A percentile compares a stretch with the other conserved stretches of the same genome.
phyloP scores from a whole-genome alignment of 2,888 invertebrate species.

The Cyclophora albipunctata region DNA sequence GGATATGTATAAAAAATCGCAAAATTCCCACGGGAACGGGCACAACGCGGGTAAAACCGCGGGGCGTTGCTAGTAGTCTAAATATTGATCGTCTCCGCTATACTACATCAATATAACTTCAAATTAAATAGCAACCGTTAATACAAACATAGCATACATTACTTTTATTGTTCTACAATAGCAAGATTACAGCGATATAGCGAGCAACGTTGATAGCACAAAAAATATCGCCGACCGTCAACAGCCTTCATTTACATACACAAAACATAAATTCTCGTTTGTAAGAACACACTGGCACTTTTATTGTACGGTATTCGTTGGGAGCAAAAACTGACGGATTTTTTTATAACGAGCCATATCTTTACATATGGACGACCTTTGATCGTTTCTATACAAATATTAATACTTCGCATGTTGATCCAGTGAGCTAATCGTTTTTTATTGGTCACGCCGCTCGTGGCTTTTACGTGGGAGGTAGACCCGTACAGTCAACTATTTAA shows the following conservation, averaged over 20 bases:
- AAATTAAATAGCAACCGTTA: too few species aligned
- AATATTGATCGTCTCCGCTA: too few species aligned
- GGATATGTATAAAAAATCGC: too few species aligned
- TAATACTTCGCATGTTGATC: slow-evolving; percentile 52
- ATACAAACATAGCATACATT: slow-evolving; percentile 30
- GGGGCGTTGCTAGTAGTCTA: too few species aligned
- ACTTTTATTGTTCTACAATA: slow-evolving; percentile 34
- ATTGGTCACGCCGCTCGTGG: slow-evolving; percentile 42
- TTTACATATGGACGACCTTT: slow-evolving; percentile 45
- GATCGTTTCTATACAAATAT: slow-evolving; percentile 65
- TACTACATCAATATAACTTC: too few species aligned
- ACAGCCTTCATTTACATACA: slow-evolving; percentile 65
- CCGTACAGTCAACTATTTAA: too few species aligned
- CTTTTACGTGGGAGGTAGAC: slow-evolving; percentile 41
- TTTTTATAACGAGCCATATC: slow-evolving; percentile 51
- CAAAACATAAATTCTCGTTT: slow-evolving; percentile 72
- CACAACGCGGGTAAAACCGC: too few species aligned
- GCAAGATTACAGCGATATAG: slow-evolving; percentile 31
- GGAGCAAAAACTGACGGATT: slow-evolving; percentile 53
- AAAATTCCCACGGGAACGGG: too few species aligned
- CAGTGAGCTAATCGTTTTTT: slow-evolving; percentile 54
- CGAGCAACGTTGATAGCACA: slow-evolving; percentile 33
- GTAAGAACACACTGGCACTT: slow-evolving; percentile 72
- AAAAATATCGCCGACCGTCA: slow-evolving; percentile 43
- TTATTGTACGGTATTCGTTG: slow-evolving; percentile 66